These are phyloP conservation scores for Cephus nigrinus DNA, from an alignment of 2,888 invertebrate species.

Conservation along the genomic window DNA sequence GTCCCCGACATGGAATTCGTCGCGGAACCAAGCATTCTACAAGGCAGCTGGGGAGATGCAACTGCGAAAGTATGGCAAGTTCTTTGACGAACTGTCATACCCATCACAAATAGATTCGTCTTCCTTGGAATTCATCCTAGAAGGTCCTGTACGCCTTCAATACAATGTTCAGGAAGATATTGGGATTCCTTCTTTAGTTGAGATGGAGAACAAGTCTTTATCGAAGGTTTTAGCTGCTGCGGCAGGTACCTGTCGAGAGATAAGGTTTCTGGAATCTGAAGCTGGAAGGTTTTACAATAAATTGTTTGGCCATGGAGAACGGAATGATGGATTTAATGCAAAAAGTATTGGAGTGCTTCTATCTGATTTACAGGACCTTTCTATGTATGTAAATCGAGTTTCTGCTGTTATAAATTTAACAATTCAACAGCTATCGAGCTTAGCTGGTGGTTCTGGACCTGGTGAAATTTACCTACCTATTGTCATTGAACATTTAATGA, in stretches of 20 bases:
- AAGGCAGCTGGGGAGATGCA: constrained; percentile 69
- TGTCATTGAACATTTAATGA: constrained; percentile 72
- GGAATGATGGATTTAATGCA: constrained; percentile 62
- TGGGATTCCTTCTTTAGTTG: constrained; percentile 76
- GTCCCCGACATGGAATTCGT: constrained; percentile 51
- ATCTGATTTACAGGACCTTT: constrained; percentile 57
- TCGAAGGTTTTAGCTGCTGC: constrained; percentile 84
- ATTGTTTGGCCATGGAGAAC: constrained; percentile 61
- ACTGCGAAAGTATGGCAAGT: constrained; percentile 68
- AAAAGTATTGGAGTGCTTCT: constrained; percentile 48
- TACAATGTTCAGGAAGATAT: constrained; percentile 73
- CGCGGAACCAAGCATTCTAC: constrained; percentile 57
- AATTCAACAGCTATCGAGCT: constrained; percentile 52
- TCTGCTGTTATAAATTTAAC: constrained; percentile 49
- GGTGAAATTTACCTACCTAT: constrained; percentile 59
- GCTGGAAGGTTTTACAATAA: constrained; percentile 72
- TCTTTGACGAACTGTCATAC: constrained; percentile 67
- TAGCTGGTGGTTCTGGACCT: constrained; percentile 39
- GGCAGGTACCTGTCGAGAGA: constrained; percentile 82
- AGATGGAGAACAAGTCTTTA: constrained; percentile 85
- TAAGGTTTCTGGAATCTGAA: constrained; percentile 75
- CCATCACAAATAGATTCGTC: constrained; percentile 43
- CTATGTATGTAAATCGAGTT: constrained; percentile 51
- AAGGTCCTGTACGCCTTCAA: constrained; percentile 57
- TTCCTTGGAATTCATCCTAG: constrained; percentile 49